Evolutionary conservation across 2,888 invertebrate species (phyloP).

Genomic region (Habroteleia sp.): DNA sequence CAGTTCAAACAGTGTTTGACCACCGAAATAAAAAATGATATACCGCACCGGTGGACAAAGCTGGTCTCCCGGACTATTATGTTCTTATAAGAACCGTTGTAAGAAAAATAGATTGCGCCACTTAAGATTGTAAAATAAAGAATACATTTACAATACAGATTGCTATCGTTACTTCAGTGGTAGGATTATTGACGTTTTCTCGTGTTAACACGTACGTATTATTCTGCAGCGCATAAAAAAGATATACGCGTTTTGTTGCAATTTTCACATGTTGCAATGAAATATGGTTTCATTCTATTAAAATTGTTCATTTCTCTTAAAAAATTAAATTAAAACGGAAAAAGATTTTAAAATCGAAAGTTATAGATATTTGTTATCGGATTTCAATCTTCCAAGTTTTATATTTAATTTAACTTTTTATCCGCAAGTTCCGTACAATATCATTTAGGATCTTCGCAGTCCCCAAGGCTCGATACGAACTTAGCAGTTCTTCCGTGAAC

Average conservation of each 20-base stretch:
- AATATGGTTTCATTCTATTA: no score
- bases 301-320: no score
- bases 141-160: no score
- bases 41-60: slow-evolving; percentile 10
- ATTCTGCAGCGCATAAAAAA: background rate
- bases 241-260: background rate
- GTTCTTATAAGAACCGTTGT: slow-evolving; percentile 17
- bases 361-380: no score
- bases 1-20: slow-evolving; percentile 19
- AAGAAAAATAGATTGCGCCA: slow-evolving; percentile 23
- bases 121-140: no score
- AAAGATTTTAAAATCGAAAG: no score
- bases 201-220: background rate
- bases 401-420: slow-evolving; percentile 13
- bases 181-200: slow-evolving; percentile 8
- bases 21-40: slow-evolving; percentile 31
- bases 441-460: slow-evolving; percentile 12
- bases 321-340: no score
- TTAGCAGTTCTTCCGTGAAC: slow-evolving; percentile 31
- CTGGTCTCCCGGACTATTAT: slow-evolving; percentile 7
- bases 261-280: no score
- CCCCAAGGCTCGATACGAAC: slow-evolving; percentile 23
- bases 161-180: slow-evolving; percentile 2
- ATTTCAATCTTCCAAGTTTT: background rate
- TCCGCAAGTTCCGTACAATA: slow-evolving; percentile 5